Evolutionary conservation across 2,797 vertebrate species (phyloP).

Genomic region (Xenopus petersii): DNA sequence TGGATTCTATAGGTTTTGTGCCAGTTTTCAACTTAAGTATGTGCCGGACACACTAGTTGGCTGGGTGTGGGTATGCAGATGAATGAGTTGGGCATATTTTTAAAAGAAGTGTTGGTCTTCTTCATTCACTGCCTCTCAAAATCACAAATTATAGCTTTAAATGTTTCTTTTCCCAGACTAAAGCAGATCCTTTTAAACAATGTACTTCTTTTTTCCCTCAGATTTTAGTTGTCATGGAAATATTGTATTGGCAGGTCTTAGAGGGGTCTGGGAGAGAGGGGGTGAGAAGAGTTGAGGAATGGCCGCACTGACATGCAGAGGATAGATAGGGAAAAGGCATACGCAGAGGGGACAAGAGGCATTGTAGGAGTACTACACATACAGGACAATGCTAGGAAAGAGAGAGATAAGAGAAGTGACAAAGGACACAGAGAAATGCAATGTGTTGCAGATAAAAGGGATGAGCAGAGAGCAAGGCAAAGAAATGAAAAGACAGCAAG

Average conservation of each 20-base stretch:
- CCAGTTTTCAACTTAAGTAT: too few species aligned
- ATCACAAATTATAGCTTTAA: neutral
- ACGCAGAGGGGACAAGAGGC: conserved; percentile 26
- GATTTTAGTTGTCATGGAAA: conserved; percentile 48
- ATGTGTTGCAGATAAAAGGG: conserved; percentile 35
- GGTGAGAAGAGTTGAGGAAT: conserved; percentile 30
- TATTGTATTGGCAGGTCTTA: conserved; percentile 48
- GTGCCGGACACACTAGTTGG: neutral
- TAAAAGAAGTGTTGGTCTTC: neutral
- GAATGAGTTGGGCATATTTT: neutral
- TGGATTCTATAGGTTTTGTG: too few species aligned
- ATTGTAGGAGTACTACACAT: conserved; percentile 31
- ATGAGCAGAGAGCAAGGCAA: conserved; percentile 44
- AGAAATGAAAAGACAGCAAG: conserved; percentile 37
- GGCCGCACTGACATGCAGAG: conserved; percentile 35
- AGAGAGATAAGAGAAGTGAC: conserved; percentile 34
- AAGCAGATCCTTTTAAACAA: conserved; percentile 37
- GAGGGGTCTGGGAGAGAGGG: conserved; percentile 34
- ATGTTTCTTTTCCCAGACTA: conserved; percentile 12
- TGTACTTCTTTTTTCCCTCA: conserved; percentile 16
- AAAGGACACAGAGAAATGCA: conserved; percentile 24
- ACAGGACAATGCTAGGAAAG: conserved; percentile 32
- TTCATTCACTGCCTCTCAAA: neutral
- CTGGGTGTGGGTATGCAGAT: neutral
- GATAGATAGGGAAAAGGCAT: conserved; percentile 38